Evolutionary conservation across 2,888 invertebrate species (phyloP).

Genomic region (Drosophila rubida): DNA sequence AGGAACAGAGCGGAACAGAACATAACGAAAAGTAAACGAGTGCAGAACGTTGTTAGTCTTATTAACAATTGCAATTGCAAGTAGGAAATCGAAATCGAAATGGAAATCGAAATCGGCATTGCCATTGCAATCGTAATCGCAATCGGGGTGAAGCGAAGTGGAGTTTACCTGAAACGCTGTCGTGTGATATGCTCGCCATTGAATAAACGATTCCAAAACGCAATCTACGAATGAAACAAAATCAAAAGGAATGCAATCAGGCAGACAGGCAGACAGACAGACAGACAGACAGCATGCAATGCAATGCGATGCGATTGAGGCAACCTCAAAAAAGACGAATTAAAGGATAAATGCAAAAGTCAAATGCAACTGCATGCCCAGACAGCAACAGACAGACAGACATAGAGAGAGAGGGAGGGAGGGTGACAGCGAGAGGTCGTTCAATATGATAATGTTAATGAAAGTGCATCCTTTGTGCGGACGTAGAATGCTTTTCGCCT

Average conservation of each 20-base stretch:
- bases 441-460: conserved; percentile 74
- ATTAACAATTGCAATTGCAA: conserved; percentile 30
- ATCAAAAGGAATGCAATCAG: conserved; percentile 33
- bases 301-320: neutral
- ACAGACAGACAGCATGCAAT: conserved; percentile 50
- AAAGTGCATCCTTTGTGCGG: conserved; percentile 57
- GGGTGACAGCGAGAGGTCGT: conserved; percentile 17
- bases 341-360: conserved; percentile 22
- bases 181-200: conserved; percentile 85
- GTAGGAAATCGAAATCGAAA: neutral
- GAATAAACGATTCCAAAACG: conserved; percentile 87
- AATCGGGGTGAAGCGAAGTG: neutral
- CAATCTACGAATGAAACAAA: conserved; percentile 87
- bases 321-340: neutral
- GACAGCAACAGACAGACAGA: neutral
- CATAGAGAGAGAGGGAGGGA: neutral
- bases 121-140: neutral
- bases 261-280: conserved; percentile 53
- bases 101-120: conserved; percentile 3
- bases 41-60: conserved; percentile 36
- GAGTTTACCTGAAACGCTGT: conserved; percentile 87
- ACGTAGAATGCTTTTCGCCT: neutral
- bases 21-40: neutral
- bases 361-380: conserved; percentile 38
- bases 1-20: neutral